These are phyloP conservation scores for Pseudolaguvia tuberculata DNA, from an alignment of 2,113 vertebrate genomes.

Conservation along the genomic window DNA sequence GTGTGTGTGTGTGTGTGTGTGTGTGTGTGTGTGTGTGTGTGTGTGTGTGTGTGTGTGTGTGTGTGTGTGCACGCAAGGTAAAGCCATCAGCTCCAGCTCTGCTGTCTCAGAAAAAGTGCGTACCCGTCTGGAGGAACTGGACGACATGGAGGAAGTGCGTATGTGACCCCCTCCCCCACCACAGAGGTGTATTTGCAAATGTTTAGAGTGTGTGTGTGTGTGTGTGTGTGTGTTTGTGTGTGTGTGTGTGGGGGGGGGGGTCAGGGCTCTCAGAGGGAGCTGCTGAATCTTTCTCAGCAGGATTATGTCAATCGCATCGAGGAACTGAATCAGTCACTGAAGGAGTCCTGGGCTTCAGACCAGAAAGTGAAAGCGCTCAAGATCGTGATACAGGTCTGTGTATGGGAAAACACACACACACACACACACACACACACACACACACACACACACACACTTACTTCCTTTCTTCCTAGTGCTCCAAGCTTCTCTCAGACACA, in stretches of 20 bases:
- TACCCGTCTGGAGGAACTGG: constrained; percentile 90
- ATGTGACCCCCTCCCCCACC: not conserved
- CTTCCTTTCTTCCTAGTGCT: constrained; percentile 73
- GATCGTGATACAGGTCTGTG: constrained; percentile 94
- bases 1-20: too few species aligned
- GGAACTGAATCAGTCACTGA: constrained; percentile 92
- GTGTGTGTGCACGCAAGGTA: constrained; percentile 65
- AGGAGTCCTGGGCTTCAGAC: constrained; percentile 94
- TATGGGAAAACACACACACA: not conserved
- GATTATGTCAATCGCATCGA: constrained; percentile 94
- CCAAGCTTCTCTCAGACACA: constrained; percentile 94
- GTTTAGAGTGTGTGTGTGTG: not conserved
- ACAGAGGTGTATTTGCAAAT: not conserved
- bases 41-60: constrained; percentile 3
- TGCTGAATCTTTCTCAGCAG: constrained; percentile 94
- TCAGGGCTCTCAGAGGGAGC: constrained; percentile 92
- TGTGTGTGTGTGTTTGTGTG: constrained; percentile 15
- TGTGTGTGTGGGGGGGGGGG: constrained; percentile 25
- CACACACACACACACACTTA: not conserved
- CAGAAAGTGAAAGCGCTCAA: constrained; percentile 98
- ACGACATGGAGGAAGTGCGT: constrained; percentile 92
- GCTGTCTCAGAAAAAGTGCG: constrained; percentile 96
- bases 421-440: constrained; percentile 3
- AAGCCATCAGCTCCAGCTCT: constrained; percentile 70
- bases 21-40: not conserved